Conservation (phyloP, 1,140 invertebrate genomes). For the Dinothrombium tinctorium region DNA sequence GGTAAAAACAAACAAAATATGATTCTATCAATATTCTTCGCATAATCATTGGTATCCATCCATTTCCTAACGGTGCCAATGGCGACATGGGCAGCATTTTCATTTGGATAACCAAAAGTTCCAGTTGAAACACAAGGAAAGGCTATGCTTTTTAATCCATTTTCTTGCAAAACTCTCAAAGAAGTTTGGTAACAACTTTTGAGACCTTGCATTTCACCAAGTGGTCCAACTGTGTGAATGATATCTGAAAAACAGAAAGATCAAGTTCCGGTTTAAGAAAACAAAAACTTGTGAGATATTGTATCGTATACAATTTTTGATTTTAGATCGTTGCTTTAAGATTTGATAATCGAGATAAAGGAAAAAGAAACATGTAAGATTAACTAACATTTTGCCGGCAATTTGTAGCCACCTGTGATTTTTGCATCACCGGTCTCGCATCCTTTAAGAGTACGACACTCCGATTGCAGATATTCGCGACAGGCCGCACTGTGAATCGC, state of each 20-base stretch:
- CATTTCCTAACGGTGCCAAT: slow-evolving; percentile 36
- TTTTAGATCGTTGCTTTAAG: background rate
- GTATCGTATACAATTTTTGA: background rate
- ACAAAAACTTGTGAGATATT: background rate
- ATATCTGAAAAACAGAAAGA: slow-evolving; percentile 25
- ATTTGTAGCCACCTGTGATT: slow-evolving; percentile 42
- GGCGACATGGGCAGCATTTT: slow-evolving; percentile 44
- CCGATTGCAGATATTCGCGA: slow-evolving; percentile 29
- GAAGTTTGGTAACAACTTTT: slow-evolving; percentile 40
- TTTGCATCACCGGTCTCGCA: slow-evolving; percentile 54
- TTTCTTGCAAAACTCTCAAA: slow-evolving; percentile 31
- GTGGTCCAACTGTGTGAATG: slow-evolving; percentile 58
- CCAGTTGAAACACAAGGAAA: slow-evolving; percentile 28
- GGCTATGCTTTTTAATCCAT: slow-evolving; percentile 36
- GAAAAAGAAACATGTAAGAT: background rate
- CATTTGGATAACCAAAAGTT: slow-evolving; percentile 48
- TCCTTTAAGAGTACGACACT: slow-evolving; percentile 42
- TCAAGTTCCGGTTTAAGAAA: background rate
- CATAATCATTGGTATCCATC: slow-evolving; percentile 30
- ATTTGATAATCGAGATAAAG: background rate
- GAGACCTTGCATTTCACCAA: slow-evolving; percentile 39
- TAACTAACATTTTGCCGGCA: slow-evolving; percentile 39
- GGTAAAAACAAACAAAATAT: slow-evolving; percentile 57
- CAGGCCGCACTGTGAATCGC: slow-evolving; percentile 60
- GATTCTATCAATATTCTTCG: slow-evolving; percentile 32